Percentiles rank a stretch among this genome's conserved stretches.
phyloP scores from a whole-genome alignment of 2,888 invertebrate species.

The Cantharis rustica region DNA sequence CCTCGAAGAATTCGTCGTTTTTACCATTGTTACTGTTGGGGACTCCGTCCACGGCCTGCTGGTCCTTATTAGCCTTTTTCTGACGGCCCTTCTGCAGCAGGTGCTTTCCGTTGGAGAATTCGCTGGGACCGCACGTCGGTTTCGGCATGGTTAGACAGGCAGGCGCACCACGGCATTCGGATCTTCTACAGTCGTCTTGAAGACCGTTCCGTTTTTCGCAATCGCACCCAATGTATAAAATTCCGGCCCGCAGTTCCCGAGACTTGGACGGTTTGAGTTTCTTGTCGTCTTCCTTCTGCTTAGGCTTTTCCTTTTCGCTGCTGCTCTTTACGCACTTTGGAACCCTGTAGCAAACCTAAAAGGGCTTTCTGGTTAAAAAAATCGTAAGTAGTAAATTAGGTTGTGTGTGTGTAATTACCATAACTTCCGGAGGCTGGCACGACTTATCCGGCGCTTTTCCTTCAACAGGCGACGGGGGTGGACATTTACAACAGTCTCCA shows the following conservation, averaged over 20 bases:
- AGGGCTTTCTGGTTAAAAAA: not conserved
- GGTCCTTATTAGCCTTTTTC: not conserved
- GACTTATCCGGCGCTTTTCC: not conserved
- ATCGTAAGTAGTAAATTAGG: not conserved
- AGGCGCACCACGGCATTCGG: constrained; percentile 59
- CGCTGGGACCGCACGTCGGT: constrained; percentile 58
- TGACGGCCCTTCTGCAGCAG: constrained; percentile 31
- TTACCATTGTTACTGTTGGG: not conserved
- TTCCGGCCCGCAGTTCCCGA: constrained; percentile 60
- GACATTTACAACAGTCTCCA: constrained; percentile 10
- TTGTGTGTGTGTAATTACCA: constrained; percentile 10
- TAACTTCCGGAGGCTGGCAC: constrained; percentile 25
- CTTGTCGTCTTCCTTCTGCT: constrained; percentile 8
- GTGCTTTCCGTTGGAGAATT: constrained; percentile 49
- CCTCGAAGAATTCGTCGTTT: constrained; percentile 39
- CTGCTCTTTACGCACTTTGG: not conserved
- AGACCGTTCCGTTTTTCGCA: constrained; percentile 64
- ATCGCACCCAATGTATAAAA: constrained; percentile 62
- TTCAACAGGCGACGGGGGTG: not conserved
- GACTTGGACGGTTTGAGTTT: constrained; percentile 54
- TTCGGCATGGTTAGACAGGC: constrained; percentile 57
- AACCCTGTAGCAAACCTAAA: constrained; percentile 41
- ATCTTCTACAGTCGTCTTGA: constrained; percentile 63
- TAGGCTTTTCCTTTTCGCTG: not conserved
- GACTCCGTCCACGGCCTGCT: not conserved